Percentiles rank a stretch among this genome's conserved stretches.
These are phyloP conservation scores for Eidolon helvum DNA, from an alignment of 2,113 vertebrate species.

Conservation along the genomic window DNA sequence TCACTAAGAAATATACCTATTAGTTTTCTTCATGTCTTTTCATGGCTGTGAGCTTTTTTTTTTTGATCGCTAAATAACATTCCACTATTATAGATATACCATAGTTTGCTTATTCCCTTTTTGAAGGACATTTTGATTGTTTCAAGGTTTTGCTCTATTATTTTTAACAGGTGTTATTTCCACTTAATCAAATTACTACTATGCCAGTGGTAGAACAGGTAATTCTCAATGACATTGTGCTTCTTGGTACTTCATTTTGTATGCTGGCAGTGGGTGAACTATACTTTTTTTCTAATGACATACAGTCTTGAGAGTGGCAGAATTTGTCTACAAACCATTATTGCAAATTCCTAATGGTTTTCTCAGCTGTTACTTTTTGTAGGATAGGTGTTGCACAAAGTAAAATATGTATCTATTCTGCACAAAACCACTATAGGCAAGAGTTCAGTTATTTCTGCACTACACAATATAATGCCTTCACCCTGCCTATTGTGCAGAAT, in stretches of 20 bases:
- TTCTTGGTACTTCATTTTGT: background rate
- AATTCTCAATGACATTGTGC: background rate
- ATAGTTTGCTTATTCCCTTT: background rate
- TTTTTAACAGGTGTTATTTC: background rate
- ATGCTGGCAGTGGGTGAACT: background rate
- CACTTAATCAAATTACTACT: background rate
- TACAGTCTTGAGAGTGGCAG: background rate
- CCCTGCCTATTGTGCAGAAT: background rate
- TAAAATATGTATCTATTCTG: background rate
- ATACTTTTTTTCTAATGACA: background rate
- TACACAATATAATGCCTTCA: background rate
- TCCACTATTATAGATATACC: background rate
- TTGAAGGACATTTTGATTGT: background rate
- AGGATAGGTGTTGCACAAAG: background rate
- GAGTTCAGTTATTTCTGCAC: background rate
- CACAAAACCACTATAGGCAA: background rate
- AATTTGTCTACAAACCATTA: background rate
- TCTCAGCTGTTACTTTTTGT: background rate
- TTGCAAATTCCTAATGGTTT: background rate
- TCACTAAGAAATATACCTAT: background rate
- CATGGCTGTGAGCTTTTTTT: background rate
- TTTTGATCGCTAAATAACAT: background rate
- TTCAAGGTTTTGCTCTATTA: background rate
- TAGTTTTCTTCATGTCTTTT: background rate
- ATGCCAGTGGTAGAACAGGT: background rate